phyloP scores from a whole-genome alignment of 2,113 vertebrate genomes.

The Panthera tigris region DNA sequence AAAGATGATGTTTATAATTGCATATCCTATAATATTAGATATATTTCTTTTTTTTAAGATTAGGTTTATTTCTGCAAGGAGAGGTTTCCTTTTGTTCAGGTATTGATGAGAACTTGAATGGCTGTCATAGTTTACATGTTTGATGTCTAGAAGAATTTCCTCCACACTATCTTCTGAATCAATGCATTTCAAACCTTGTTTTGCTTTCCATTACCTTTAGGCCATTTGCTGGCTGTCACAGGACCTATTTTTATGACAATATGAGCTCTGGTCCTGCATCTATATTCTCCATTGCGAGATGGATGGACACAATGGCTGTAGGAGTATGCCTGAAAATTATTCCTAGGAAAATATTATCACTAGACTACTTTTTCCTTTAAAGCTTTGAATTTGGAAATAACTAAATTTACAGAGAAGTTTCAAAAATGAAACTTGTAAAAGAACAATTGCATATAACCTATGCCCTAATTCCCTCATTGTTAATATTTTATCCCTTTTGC shows the following conservation, averaged over 20 bases:
- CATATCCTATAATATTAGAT: background rate
- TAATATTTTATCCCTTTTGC: background rate
- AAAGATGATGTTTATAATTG: background rate
- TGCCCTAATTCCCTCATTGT: background rate
- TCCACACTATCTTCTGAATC: background rate
- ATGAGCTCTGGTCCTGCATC: background rate
- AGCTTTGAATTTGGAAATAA: background rate
- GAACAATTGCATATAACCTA: background rate
- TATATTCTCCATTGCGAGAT: background rate
- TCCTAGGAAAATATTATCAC: background rate
- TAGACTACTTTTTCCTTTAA: background rate
- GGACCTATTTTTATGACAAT: background rate
- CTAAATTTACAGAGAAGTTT: background rate
- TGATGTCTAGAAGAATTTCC: background rate
- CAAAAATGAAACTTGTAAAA: background rate
- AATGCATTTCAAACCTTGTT: background rate
- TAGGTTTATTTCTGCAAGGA: background rate
- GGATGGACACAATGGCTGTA: background rate
- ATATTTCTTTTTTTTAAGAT: background rate
- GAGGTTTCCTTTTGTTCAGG: background rate
- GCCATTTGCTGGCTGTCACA: background rate
- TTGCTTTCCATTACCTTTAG: background rate
- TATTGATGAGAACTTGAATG: background rate
- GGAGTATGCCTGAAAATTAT: background rate
- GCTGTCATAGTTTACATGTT: background rate